Evolutionary conservation across 2,113 vertebrate genomes (phyloP).

Genomic region (Tragulus kanchil): DNA sequence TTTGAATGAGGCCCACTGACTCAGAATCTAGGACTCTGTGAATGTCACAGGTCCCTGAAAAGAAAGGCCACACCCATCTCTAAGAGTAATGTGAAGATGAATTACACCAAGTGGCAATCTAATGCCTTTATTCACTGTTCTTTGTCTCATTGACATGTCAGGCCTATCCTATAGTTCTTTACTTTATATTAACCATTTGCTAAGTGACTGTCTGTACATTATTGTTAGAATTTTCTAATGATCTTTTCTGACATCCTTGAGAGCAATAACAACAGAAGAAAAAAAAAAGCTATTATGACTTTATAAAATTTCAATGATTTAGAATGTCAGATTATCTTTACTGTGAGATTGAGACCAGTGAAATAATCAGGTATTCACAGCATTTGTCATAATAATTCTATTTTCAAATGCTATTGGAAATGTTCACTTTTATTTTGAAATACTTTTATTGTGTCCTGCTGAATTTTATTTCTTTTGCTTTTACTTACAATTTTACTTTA

Average conservation of each 20-base stretch:
- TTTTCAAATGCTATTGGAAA: not conserved
- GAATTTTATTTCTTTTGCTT: conserved; percentile 35
- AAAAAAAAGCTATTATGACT: not conserved
- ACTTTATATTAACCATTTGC: not conserved
- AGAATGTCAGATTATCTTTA: not conserved
- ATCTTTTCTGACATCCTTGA: not conserved
- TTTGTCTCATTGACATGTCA: not conserved
- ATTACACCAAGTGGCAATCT: not conserved
- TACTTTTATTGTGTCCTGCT: not conserved
- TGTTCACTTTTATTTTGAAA: conserved; percentile 41
- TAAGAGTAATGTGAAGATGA: not conserved
- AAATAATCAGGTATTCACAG: conserved; percentile 1
- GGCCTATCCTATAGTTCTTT: not conserved
- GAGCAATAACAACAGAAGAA: not conserved
- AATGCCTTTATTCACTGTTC: not conserved
- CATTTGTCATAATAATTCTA: not conserved
- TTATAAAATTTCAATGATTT: conserved; percentile 53
- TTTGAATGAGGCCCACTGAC: not conserved
- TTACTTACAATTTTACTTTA: conserved; percentile 69
- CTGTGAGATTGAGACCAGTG: not conserved
- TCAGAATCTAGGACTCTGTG: not conserved
- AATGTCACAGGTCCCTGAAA: not conserved
- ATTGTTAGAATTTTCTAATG: conserved; percentile 30
- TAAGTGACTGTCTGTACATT: not conserved
- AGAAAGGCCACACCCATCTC: not conserved